Base-by-base conservation (phyloP, 2,888 invertebrate species). In the Acanthacorydalis orientalis region DNA sequence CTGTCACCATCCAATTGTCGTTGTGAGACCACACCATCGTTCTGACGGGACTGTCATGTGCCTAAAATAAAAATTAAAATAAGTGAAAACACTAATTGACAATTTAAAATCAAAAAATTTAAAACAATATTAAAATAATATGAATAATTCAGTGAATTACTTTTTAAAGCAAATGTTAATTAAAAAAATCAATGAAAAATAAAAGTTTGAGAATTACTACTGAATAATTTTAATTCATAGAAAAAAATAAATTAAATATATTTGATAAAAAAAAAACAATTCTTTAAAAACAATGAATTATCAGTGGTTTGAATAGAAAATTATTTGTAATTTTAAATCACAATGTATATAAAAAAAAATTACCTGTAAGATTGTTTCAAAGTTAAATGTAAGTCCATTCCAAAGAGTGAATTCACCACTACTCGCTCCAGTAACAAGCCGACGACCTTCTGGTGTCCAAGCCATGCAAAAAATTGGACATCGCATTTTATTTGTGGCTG, bases 351-450 rank as follows among this genome's bases (percentile, higher is more conserved):
- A 34, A n/a, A 37, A 37, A 37, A 4, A 12, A 46, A 16, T 39
- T 46, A 89, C 90, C 79, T 98, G 98, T 44, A 98, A 73, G 65
- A 99, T 99, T n/a, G 98, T 99, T 73, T 99, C 98, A 71, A 99
- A 99, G 71, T 98, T 99, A 68, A 98, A 99, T n/a, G 97, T 98
- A 31, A 98, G 76, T 32, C 98, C 98, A 73, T 98, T 98, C 98
- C 98, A 99, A 3, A 99, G 71, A 0, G 98, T 99, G 62, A 99
- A 98, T 69, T 99, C 98, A 41, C 98, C 98, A 48, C 96, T 96
- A 31, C 97, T 97, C 16, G 98, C 97, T 9, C 98, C 98, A 1
- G 98, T 99, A 7, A 98, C 90, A 51, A 99, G 72, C 55, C 98
- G 78, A 53, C 98, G 78, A 11, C 98, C 98, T 69, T 99, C 98